phyloP scores from a whole-genome alignment of 2,113 vertebrate genomes.

The Climacteris rufus region DNA sequence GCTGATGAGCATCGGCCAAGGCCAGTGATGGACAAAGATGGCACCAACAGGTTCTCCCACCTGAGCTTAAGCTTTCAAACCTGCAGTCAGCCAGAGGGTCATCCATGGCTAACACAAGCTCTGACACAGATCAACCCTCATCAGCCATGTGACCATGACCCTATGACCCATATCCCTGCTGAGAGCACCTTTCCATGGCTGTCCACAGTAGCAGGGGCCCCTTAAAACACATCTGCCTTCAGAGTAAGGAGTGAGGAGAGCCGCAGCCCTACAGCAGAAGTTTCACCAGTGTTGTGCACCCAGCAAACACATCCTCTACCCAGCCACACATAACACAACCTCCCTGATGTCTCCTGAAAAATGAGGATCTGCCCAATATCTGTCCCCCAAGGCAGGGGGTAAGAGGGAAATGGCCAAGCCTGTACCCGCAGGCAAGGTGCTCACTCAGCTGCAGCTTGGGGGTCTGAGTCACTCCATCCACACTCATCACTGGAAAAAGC shows the following conservation, averaged over 20 bases:
- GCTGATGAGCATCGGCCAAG: fast-evolving
- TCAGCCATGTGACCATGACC: fast-evolving
- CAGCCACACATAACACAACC: neutral
- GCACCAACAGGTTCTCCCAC: neutral
- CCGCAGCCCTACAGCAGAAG: neutral
- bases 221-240: neutral
- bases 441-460: neutral
- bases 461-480: neutral
- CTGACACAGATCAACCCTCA: neutral
- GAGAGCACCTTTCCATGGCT: neutral
- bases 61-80: neutral
- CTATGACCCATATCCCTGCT: fast-evolving
- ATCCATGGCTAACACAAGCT: neutral
- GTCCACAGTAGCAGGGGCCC: neutral
- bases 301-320: neutral
- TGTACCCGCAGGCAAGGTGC: neutral
- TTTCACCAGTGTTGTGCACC: neutral
- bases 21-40: neutral
- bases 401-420: neutral
- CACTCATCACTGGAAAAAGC: neutral
- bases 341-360: neutral
- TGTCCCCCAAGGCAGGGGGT: neutral
- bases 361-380: fast-evolving
- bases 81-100: neutral
- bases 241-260: neutral